phyloP scores from a whole-genome alignment of 2,797 vertebrate genomes.

The Gobio occitaniae region DNA sequence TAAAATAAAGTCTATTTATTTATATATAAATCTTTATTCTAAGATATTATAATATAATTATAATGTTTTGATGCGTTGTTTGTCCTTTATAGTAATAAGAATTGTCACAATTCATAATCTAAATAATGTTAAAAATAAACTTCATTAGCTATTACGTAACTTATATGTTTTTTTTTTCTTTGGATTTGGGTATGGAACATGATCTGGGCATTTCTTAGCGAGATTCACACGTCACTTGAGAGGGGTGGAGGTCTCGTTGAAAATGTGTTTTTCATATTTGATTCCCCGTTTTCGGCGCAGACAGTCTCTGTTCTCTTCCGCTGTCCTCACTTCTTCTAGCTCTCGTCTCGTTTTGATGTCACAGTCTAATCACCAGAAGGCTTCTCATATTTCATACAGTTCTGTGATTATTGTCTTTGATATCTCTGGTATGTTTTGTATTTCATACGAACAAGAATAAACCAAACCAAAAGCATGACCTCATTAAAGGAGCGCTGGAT shows the following conservation, averaged over 20 bases:
- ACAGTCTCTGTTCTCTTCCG: constrained; percentile 63
- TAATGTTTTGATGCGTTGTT: neutral
- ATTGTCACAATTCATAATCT: neutral
- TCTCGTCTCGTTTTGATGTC: constrained; percentile 49
- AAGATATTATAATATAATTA: neutral
- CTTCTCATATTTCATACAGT: constrained; percentile 64
- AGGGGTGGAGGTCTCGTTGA: constrained; percentile 81
- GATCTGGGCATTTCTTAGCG: constrained; percentile 47
- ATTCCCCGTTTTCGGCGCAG: constrained; percentile 72
- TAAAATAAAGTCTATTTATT: neutral
- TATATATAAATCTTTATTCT: neutral
- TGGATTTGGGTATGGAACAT: neutral
- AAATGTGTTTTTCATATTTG: constrained; percentile 84
- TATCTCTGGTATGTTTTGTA: constrained; percentile 6
- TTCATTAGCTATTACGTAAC: neutral
- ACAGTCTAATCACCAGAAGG: constrained; percentile 58
- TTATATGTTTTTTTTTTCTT: neutral
- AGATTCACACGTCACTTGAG: constrained; percentile 76
- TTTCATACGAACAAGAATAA: constrained; percentile 29
- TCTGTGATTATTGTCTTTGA: constrained; percentile 23
- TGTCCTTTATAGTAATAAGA: neutral
- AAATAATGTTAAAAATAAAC: constrained; percentile 13
- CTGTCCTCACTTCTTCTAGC: constrained; percentile 60
- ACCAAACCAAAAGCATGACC: neutral
- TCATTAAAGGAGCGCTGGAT: neutral